phyloP scores from a whole-genome alignment of 2,113 vertebrate species.

The Myiopsitta monachus region DNA sequence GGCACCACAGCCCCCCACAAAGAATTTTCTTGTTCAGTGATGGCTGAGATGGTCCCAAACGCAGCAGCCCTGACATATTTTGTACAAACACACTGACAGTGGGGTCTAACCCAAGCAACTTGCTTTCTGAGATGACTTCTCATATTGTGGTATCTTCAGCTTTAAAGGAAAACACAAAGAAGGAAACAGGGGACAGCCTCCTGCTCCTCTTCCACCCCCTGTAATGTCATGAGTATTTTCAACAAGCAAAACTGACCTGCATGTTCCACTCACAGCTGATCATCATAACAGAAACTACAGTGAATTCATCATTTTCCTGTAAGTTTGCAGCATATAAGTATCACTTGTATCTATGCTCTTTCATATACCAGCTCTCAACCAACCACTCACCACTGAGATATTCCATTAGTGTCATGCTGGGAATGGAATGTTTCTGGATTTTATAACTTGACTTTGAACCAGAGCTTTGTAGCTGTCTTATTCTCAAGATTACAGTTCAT shows the following conservation, averaged over 20 bases:
- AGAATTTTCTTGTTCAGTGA: rapidly evolving
- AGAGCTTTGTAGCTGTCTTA: not conserved
- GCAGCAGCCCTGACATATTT: not conserved
- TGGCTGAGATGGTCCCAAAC: not conserved
- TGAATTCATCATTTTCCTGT: not conserved
- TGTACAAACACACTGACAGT: not conserved
- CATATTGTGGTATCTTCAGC: not conserved
- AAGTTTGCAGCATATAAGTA: not conserved
- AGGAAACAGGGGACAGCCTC: not conserved
- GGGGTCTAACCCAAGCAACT: not conserved
- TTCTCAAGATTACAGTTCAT: not conserved
- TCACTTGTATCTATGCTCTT: not conserved
- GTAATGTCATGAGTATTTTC: not conserved
- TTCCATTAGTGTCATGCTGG: conserved; percentile 30
- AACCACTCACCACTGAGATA: not conserved
- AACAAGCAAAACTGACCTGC: not conserved
- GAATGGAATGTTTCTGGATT: not conserved
- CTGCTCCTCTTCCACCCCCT: rapidly evolving
- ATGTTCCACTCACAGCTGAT: not conserved
- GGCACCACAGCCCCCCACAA: not conserved
- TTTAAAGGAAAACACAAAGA: not conserved
- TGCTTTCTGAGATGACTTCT: not conserved
- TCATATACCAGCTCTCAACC: not conserved
- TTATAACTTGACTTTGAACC: conserved; percentile 1
- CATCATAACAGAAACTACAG: not conserved